These are phyloP conservation scores for Papilio machaon DNA, from an alignment of 1,140 invertebrate genomes.

Conservation along the genomic window DNA sequence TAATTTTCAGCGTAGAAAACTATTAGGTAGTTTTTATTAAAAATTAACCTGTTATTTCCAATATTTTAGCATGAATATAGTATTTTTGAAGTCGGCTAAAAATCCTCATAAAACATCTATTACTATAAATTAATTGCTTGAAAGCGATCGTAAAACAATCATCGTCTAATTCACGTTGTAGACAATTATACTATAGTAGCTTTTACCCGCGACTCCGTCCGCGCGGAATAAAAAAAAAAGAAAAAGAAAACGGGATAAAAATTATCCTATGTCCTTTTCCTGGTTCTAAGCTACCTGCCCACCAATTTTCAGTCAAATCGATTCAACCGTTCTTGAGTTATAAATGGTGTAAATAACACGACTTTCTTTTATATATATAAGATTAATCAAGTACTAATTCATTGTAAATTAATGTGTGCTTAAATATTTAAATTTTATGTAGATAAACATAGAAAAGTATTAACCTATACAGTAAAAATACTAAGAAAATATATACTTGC, in stretches of 20 bases:
- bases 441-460: not conserved
- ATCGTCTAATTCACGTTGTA: not conserved
- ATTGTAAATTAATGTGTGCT: not conserved
- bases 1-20: too few relatives aligned
- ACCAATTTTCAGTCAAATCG: too few relatives aligned
- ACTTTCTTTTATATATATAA: too few relatives aligned
- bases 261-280: too few relatives aligned
- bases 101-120: not conserved
- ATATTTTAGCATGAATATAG: too few relatives aligned
- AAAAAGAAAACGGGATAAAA: too few relatives aligned
- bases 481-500: not conserved
- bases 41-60: not conserved
- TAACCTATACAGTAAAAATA: not conserved
- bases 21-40: not conserved
- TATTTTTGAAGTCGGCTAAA: not conserved
- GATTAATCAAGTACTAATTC: constrained; percentile 9
- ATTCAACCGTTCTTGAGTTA: too few relatives aligned
- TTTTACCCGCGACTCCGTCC: too few relatives aligned
- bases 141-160: not conserved
- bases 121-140: not conserved
- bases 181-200: too few relatives aligned
- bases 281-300: too few relatives aligned
- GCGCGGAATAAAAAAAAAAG: too few relatives aligned
- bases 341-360: too few relatives aligned
- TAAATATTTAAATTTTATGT: not conserved